These are phyloP conservation scores for Xestoiulus laeticollis DNA, from an alignment of 2,888 invertebrate genomes.

Conservation along the genomic window DNA sequence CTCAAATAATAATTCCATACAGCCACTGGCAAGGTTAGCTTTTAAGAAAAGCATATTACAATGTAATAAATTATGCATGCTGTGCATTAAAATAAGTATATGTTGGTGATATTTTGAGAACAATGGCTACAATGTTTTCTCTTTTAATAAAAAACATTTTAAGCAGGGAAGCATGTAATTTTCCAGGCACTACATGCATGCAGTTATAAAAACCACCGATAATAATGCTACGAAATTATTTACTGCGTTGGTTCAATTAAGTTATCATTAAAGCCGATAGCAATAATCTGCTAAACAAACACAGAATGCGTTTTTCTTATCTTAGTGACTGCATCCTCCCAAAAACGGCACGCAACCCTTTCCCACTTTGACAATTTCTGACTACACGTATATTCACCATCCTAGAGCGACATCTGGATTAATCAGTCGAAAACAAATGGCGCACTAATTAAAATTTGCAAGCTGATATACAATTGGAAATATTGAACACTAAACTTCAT, in stretches of 20 bases:
- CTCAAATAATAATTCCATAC: too few relatives aligned
- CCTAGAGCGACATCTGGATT: constrained; percentile 25
- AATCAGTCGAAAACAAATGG: constrained; percentile 25
- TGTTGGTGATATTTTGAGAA: not conserved
- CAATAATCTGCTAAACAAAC: constrained; percentile 22
- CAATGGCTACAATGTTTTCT: not conserved
- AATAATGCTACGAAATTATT: constrained; percentile 12
- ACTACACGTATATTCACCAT: not conserved
- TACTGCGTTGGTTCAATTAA: constrained; percentile 34
- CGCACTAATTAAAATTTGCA: constrained; percentile 3
- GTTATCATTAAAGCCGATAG: constrained; percentile 24
- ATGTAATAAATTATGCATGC: too few relatives aligned
- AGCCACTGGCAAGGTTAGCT: too few relatives aligned
- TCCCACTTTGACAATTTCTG: not conserved
- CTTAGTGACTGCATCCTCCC: not conserved
- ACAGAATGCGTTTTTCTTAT: not conserved
- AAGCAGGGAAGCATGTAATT: not conserved
- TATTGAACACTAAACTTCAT: too few relatives aligned
- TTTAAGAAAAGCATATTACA: too few relatives aligned
- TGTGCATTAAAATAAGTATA: too few relatives aligned
- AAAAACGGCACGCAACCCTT: not conserved
- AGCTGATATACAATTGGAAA: not conserved
- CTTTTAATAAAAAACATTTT: not conserved
- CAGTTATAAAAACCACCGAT: not conserved
- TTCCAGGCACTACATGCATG: not conserved